A percentile compares a stretch with the other conserved stretches of the same genome.
These are phyloP conservation scores for Pseudochirops corinnae DNA, from an alignment of 2,797 vertebrate species.

Conservation along the genomic window DNA sequence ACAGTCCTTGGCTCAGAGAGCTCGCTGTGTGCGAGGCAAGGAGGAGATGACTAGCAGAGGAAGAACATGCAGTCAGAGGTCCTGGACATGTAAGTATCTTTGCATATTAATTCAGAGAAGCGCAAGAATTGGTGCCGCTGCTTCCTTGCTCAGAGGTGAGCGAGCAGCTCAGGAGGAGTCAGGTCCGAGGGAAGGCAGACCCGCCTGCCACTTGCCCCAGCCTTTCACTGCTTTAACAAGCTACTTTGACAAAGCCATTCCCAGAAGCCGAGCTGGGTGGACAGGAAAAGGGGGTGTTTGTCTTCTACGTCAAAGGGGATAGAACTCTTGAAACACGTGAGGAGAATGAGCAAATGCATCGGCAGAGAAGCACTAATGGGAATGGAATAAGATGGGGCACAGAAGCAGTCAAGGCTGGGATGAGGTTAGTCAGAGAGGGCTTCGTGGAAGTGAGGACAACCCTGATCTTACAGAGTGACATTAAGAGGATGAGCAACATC, in stretches of 20 bases:
- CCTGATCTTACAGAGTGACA: no score
- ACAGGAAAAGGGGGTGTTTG: not conserved
- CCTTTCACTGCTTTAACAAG: constrained; percentile 1
- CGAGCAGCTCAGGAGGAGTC: not conserved
- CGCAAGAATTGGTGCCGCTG: not conserved
- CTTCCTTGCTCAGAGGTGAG: not conserved
- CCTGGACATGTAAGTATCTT: constrained; percentile 26
- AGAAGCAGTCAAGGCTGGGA: not conserved
- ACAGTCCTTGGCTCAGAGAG: not conserved
- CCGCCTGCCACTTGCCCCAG: not conserved
- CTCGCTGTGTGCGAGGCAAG: no score
- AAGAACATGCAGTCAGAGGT: not conserved
- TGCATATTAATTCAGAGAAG: constrained; percentile 27
- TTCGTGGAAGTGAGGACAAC: not conserved
- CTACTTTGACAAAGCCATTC: not conserved
- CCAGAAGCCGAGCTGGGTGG: constrained; percentile 33
- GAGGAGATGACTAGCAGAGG: not conserved
- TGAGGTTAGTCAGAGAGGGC: not conserved
- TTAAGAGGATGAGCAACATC: no score
- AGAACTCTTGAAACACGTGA: not conserved
- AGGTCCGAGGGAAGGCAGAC: not conserved
- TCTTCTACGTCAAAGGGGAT: not conserved
- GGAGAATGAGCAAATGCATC: not conserved
- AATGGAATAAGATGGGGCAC: not conserved
- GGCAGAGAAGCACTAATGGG: not conserved